phyloP scores from a whole-genome alignment of 2,888 invertebrate species.

The Blera fallax region DNA sequence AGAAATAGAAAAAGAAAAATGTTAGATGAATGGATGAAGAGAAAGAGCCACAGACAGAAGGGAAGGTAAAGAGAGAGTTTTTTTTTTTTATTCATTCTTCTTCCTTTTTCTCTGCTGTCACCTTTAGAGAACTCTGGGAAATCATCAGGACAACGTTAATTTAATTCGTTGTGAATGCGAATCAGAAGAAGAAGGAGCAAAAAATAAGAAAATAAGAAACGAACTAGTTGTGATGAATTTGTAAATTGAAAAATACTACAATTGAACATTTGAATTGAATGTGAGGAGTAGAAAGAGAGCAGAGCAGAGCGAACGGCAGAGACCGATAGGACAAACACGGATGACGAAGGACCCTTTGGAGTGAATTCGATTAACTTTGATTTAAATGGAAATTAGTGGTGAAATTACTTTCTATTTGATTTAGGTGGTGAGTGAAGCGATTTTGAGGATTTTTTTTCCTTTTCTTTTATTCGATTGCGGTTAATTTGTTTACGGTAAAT shows the following conservation, averaged over 20 bases:
- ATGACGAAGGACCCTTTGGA: constrained; percentile 28
- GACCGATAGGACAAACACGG: neutral
- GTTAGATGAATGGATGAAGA: constrained; percentile 29
- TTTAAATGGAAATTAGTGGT: constrained; percentile 56
- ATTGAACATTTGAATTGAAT: constrained; percentile 49
- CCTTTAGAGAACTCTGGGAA: constrained; percentile 44
- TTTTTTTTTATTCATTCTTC: neutral
- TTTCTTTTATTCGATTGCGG: constrained; percentile 9
- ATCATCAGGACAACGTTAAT: constrained; percentile 57
- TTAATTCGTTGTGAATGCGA: constrained; percentile 42
- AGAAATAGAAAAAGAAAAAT: constrained; percentile 30
- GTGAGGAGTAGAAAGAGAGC: neutral
- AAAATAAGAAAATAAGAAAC: constrained; percentile 3
- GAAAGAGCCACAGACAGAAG: neutral
- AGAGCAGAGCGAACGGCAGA: neutral
- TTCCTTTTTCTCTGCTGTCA: constrained; percentile 1
- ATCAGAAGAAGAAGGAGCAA: neutral
- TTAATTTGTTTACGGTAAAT: constrained; percentile 24
- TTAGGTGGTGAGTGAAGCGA: neutral
- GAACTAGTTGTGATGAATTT: constrained; percentile 44
- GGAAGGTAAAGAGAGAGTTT: neutral
- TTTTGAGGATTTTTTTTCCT: neutral
- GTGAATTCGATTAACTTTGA: constrained; percentile 58
- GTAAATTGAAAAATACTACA: constrained; percentile 58
- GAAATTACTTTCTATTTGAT: constrained; percentile 37